Conservation (phyloP, 2,797 vertebrate genomes). For the Sandelia bainsii region DNA sequence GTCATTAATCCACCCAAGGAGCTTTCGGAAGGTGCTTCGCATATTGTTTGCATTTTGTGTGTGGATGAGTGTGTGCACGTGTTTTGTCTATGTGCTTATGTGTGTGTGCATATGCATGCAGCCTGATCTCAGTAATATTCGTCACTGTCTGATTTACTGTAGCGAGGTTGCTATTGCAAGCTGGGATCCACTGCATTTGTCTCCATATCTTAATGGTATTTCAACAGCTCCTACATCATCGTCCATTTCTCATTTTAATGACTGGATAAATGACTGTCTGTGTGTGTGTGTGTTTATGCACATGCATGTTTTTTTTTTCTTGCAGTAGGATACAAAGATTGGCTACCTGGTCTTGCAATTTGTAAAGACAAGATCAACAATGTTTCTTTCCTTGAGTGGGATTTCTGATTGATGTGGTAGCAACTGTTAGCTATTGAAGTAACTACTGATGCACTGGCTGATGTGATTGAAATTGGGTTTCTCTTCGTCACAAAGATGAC, state of each 20-base stretch:
- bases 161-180: slow-evolving; percentile 70
- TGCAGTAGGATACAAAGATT: slow-evolving; percentile 32
- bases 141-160: slow-evolving; percentile 87
- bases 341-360: slow-evolving; percentile 45
- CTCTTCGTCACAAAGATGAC: slow-evolving; percentile 51
- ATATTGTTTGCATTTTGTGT: slow-evolving; percentile 58
- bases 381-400: slow-evolving; percentile 55
- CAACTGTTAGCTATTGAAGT: slow-evolving; percentile 68
- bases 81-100: slow-evolving; percentile 25
- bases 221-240: slow-evolving; percentile 84
- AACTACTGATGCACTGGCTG: slow-evolving; percentile 66
- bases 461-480: slow-evolving; percentile 75
- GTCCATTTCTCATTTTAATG: slow-evolving; percentile 88
- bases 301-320: slow-evolving; percentile 7
- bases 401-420: slow-evolving; percentile 73
- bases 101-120: slow-evolving; percentile 58
- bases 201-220: slow-evolving; percentile 89
- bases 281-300: slow-evolving; percentile 17
- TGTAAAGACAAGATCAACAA: slow-evolving; percentile 62
- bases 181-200: slow-evolving; percentile 84
- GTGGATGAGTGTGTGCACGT: slow-evolving; percentile 34
- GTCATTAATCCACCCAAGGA: slow-evolving; percentile 72
- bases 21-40: slow-evolving; percentile 58
- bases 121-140: slow-evolving; percentile 73
- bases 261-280: slow-evolving; percentile 74